These are phyloP conservation scores for Chiridota heheva DNA, from an alignment of 35 echinoderm and acorn worm genomes.

Conservation along the genomic window DNA sequence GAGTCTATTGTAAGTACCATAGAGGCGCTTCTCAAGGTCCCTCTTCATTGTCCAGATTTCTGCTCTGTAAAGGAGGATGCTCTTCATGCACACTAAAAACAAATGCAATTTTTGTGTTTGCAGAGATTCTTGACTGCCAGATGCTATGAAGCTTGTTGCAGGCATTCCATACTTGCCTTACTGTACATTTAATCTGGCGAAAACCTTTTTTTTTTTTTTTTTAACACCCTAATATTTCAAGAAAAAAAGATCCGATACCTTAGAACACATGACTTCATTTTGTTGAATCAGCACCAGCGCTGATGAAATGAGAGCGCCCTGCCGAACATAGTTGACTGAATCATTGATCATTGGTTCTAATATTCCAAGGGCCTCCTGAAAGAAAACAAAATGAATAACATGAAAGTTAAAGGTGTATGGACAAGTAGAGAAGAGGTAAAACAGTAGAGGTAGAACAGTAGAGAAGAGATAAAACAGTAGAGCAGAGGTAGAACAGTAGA, in stretches of 20 bases:
- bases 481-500: background rate
- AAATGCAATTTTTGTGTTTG: background rate
- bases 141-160: background rate
- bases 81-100: too few relatives aligned
- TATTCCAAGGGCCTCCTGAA: conserved; percentile 82
- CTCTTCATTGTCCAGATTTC: too few relatives aligned
- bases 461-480: background rate
- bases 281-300: conserved; percentile 91
- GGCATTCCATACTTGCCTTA: background rate
- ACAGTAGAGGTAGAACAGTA: background rate
- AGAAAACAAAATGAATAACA: background rate
- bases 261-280: conserved; percentile 88
- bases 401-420: background rate
- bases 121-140: too few relatives aligned
- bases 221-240: background rate
- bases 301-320: conserved; percentile 91
- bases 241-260: conserved; percentile 43
- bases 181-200: background rate
- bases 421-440: conserved; percentile 3
- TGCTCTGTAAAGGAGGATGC: too few relatives aligned
- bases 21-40: too few relatives aligned
- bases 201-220: too few relatives aligned
- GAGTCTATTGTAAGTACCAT: too few relatives aligned
- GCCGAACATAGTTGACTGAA: conserved; percentile 89
- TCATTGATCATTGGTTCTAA: conserved; percentile 98